Percentiles rank a stretch among this genome's conserved stretches.
These are phyloP conservation scores for Agrochola litura DNA, from an alignment of 2,888 invertebrate genomes.

Conservation along the genomic window DNA sequence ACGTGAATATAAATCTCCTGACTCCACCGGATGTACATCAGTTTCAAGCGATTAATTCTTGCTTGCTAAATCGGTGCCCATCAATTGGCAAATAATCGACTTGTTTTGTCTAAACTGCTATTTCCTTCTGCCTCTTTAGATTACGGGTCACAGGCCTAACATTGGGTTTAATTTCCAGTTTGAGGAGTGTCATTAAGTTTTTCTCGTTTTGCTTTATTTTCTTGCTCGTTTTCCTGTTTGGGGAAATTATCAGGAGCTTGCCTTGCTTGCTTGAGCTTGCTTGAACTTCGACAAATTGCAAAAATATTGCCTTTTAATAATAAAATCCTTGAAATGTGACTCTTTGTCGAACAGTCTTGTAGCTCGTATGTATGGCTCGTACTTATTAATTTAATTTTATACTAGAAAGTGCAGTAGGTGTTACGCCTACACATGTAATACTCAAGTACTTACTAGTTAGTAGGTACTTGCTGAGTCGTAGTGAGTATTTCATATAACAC, in stretches of 20 bases:
- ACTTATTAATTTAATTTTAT: conserved; percentile 18
- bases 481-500: conserved; percentile 54
- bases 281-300: neutral
- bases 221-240: conserved; percentile 17
- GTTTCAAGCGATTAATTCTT: conserved; percentile 51
- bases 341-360: neutral
- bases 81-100: conserved; percentile 71
- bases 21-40: conserved; percentile 50
- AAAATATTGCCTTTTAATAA: conserved; percentile 9
- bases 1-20: conserved; percentile 25
- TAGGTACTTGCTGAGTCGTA: conserved; percentile 8
- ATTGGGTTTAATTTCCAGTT: conserved; percentile 5
- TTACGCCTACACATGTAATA: neutral
- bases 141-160: conserved; percentile 19
- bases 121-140: conserved; percentile 59
- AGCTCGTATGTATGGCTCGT: neutral
- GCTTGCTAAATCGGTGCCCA: conserved; percentile 69
- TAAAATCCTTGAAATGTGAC: conserved; percentile 14
- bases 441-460: conserved; percentile 2
- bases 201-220: conserved; percentile 32
- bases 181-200: conserved; percentile 8
- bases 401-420: conserved; percentile 21
- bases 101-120: conserved; percentile 72
- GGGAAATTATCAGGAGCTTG: neutral
- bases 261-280: too few species aligned